These are phyloP conservation scores for Pseudoips prasinana DNA, from an alignment of 2,888 invertebrate species.

Conservation along the genomic window DNA sequence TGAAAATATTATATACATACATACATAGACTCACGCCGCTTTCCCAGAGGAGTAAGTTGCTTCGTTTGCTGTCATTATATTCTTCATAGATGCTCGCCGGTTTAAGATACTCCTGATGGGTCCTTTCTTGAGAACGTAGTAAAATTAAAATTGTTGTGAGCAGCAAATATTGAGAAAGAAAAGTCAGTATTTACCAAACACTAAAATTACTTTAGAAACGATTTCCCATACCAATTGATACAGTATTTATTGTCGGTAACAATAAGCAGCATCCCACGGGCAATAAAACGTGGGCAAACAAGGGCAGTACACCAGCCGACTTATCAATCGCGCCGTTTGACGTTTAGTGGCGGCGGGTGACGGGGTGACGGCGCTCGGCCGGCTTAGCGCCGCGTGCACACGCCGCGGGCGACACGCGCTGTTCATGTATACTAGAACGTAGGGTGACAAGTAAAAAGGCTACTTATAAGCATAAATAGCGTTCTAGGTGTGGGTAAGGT, in stretches of 20 bases:
- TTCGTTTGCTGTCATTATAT: no score
- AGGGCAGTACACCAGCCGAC: slow-evolving; percentile 47
- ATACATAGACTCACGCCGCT: no score
- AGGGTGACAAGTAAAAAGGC: neutral
- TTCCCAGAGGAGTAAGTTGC: no score
- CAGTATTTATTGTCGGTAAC: slow-evolving; percentile 36
- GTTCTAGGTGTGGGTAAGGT: neutral
- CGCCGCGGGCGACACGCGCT: slow-evolving; percentile 47
- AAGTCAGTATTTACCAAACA: slow-evolving; percentile 26
- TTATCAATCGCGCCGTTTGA: slow-evolving; percentile 68
- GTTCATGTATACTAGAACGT: neutral
- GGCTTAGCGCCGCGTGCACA: slow-evolving; percentile 61
- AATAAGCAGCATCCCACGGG: slow-evolving; percentile 59
- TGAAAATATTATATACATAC: no score
- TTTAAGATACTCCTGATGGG: no score
- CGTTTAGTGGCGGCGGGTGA: slow-evolving; percentile 55
- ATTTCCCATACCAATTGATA: slow-evolving; percentile 42
- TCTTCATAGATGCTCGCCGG: no score
- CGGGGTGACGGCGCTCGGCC: slow-evolving; percentile 42
- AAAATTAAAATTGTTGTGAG: no score
- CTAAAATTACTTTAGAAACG: slow-evolving; percentile 46
- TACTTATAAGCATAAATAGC: neutral
- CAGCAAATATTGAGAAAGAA: slow-evolving; percentile 4
- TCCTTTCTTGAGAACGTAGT: no score
- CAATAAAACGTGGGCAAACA: slow-evolving; percentile 55